These are phyloP conservation scores for Tragelaphus eurycerus DNA, from an alignment of 2,797 vertebrate species.

Conservation along the genomic window DNA sequence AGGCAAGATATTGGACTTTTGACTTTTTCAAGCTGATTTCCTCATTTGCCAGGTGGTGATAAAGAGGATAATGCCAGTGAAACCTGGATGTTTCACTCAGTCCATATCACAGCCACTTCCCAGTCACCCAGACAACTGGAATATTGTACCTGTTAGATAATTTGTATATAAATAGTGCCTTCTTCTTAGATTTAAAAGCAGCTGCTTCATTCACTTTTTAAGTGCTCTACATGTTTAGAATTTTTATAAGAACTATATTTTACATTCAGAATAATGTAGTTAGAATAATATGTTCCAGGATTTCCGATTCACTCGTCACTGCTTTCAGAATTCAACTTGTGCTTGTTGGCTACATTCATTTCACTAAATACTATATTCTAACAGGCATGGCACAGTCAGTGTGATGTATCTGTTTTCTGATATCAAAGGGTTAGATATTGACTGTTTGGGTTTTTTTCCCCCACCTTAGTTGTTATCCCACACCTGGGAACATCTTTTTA, in stretches of 20 bases:
- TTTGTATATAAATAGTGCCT: background rate
- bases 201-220: background rate
- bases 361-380: background rate
- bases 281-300: background rate
- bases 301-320: background rate
- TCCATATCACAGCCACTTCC: rapidly evolving
- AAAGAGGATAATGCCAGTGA: background rate
- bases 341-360: background rate
- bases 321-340: background rate
- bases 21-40: background rate
- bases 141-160: background rate
- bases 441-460: background rate
- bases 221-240: background rate
- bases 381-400: rapidly evolving
- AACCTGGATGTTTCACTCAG: background rate
- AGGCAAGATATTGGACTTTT: background rate
- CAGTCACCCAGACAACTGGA: rapidly evolving
- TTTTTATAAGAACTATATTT: background rate
- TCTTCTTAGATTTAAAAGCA: background rate
- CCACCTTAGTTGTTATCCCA: background rate
- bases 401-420: background rate
- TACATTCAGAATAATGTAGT: background rate
- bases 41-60: background rate
- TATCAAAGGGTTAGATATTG: background rate
- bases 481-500: background rate